Evolutionary conservation across 2,888 invertebrate species (phyloP).

Genomic region (Sussaba pulchella): DNA sequence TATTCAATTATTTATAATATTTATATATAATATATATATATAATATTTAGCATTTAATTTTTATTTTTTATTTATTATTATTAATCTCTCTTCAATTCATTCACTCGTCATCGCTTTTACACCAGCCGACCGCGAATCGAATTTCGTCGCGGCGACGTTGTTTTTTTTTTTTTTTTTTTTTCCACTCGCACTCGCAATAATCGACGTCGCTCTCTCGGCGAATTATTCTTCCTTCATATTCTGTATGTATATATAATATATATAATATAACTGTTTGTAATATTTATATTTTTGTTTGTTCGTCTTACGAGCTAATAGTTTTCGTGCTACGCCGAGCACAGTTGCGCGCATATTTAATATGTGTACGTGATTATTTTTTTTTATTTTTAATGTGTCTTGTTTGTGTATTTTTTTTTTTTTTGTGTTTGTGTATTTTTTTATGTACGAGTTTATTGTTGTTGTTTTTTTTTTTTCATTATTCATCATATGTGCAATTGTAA

Average conservation of each 20-base stretch:
- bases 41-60: constrained; percentile 84
- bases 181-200: constrained; percentile 22
- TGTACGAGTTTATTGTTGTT: constrained; percentile 48
- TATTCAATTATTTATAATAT: constrained; percentile 84
- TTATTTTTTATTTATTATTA: constrained; percentile 81
- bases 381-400: too few relatives aligned
- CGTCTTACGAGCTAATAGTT: constrained; percentile 84
- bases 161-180: too few relatives aligned
- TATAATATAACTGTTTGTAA: constrained; percentile 84
- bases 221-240: constrained; percentile 74
- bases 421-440: constrained; percentile 13
- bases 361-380: constrained; percentile 50
- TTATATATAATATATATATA: constrained; percentile 81
- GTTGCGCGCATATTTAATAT: constrained; percentile 68
- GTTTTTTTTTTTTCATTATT: constrained; percentile 24
- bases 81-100: constrained; percentile 70
- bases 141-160: constrained; percentile 45
- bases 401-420: constrained; percentile 4
- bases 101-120: constrained; percentile 68
- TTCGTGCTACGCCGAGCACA: constrained; percentile 83
- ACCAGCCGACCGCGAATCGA: constrained; percentile 35
- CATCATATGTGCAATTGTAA: constrained; percentile 79
- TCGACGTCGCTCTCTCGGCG: constrained; percentile 26
- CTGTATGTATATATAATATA: constrained; percentile 84
- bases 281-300: constrained; percentile 83